These are phyloP conservation scores for Candoia aspera DNA, from an alignment of 2,113 vertebrate species.

Conservation along the genomic window DNA sequence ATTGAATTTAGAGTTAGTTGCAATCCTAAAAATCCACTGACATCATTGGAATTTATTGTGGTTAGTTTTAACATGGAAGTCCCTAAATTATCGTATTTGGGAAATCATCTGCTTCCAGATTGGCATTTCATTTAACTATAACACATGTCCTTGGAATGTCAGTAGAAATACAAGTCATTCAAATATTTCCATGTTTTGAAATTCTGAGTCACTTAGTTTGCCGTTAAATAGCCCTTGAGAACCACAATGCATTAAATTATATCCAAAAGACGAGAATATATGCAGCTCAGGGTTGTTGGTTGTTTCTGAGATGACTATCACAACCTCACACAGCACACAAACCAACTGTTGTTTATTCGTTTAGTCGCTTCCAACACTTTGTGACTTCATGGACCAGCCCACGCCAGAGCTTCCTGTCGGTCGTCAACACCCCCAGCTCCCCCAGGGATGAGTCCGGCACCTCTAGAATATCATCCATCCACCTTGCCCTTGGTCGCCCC, in stretches of 20 bases:
- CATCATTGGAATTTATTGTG: slow-evolving; percentile 8
- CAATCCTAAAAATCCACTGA: background rate
- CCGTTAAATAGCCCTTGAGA: no score
- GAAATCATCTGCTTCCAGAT: background rate
- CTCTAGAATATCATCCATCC: no score
- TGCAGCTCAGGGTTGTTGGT: no score
- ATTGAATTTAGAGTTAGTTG: background rate
- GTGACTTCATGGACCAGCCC: no score
- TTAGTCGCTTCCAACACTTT: no score
- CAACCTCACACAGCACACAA: background rate
- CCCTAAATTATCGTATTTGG: background rate
- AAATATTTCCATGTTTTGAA: slow-evolving; percentile 9
- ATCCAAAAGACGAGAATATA: no score
- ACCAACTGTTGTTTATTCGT: no score
- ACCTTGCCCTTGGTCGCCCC: no score
- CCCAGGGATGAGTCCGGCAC: no score
- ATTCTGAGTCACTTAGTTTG: background rate
- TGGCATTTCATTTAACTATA: background rate
- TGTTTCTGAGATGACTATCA: background rate
- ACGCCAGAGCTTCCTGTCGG: no score
- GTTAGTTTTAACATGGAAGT: background rate
- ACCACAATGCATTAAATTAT: no score
- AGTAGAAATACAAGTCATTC: background rate
- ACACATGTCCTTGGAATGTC: background rate
- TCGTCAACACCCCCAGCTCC: no score